Base-by-base conservation (phyloP, 2,113 vertebrate species). In the Cettia cetti region DNA sequence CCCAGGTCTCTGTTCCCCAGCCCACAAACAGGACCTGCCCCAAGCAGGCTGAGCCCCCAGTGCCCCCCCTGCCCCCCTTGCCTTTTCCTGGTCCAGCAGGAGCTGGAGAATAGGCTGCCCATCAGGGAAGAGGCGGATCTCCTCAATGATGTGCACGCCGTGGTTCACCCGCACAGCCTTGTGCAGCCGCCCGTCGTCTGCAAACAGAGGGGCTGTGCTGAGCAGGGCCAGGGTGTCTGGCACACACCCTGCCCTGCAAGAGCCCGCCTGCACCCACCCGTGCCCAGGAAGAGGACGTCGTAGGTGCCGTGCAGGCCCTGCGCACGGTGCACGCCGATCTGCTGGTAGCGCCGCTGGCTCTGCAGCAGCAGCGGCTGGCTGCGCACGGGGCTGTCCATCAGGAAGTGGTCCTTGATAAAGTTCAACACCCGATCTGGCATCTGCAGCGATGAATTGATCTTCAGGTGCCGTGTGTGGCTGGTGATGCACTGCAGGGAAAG, bases 331-430 rank as follows among this genome's bases (percentile, higher is more conserved):
- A 99, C 99, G 0, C 97, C 95, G 6, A 99, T 98, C 77, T 98
- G 99, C 42, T 98, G 99, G 98, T 99, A 99, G 90, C 97, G 98
- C 50, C 98, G 97, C 6, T 80, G 98, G 3, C 98, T 98, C 94
- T 99, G 99, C 45, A 99, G 97, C 54, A 99, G 98, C 78, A 99
- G 96, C 0, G 99, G 98, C 83, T 92, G 98, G 97, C 99, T 99
- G 91, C 98, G 98, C 83, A 99, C 98, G 0, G 99, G 98, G 39
- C 91, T 98, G 70, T 99, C 98, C 99, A 99, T 99, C 92, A 99
- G 97, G 96, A 99, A 99, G 95, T 99, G 99, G 96, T 99, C 99
- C 97, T 99, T 99, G 93, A 99, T 98, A 57, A 99, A 99, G 97
- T 99, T 99, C 80, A 99, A 97, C 95, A 99, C 99, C 23, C 99